These are phyloP conservation scores for Falco naumanni DNA, from an alignment of 2,797 vertebrate species.

Conservation along the genomic window DNA sequence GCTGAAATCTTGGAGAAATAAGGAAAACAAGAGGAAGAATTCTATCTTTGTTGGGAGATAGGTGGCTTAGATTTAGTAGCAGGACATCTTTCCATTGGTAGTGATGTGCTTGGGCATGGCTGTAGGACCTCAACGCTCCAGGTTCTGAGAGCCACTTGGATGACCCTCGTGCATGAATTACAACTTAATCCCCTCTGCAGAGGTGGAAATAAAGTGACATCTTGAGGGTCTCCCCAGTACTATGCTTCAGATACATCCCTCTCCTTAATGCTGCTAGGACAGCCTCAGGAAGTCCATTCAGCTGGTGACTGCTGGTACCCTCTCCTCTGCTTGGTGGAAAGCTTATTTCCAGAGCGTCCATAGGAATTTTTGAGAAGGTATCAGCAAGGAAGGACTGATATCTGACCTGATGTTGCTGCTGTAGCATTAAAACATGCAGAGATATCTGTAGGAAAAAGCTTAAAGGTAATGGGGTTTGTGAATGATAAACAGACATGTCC, in stretches of 20 bases:
- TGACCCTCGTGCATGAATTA: fast-evolving
- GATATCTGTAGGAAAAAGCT: background rate
- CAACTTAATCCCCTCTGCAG: background rate
- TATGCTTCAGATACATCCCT: background rate
- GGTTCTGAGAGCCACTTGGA: background rate
- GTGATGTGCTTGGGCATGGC: background rate
- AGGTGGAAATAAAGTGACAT: background rate
- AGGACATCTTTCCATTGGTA: background rate
- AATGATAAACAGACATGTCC: fast-evolving
- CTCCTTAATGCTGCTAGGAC: background rate
- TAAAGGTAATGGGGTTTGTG: background rate
- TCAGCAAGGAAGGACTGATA: background rate
- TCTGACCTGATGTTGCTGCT: background rate
- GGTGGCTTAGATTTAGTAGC: background rate
- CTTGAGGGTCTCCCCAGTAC: background rate
- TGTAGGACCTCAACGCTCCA: background rate
- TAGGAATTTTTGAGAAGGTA: background rate
- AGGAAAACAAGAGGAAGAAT: background rate
- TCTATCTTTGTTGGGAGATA: background rate
- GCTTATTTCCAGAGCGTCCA: background rate
- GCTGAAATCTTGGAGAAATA: background rate
- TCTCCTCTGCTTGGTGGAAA: background rate
- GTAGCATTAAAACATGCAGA: background rate
- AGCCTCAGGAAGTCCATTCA: background rate
- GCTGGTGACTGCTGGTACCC: background rate